Conservation (phyloP, 2,888 invertebrate species). For the Dermolepida albohirtum region DNA sequence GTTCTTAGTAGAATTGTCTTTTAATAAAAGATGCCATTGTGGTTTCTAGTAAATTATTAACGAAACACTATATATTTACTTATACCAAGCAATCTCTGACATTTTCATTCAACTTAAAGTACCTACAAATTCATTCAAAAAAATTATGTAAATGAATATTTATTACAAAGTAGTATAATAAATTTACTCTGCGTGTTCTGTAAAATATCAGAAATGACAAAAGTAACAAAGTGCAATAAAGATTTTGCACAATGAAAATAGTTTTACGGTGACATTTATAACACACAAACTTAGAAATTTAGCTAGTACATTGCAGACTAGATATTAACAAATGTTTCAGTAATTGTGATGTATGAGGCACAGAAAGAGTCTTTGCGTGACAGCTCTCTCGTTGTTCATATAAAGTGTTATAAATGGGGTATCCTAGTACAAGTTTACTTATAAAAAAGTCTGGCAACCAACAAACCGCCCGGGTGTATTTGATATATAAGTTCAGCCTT, state of each 20-base stretch:
- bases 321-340: conserved; percentile 33
- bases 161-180: too few relatives aligned
- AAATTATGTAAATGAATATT: too few relatives aligned
- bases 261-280: not conserved
- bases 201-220: too few relatives aligned
- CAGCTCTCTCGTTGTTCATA: conserved; percentile 20
- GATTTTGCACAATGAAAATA: not conserved
- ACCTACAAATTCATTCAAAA: too few relatives aligned
- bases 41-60: too few relatives aligned
- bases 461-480: conserved; percentile 8
- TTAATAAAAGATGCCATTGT: too few relatives aligned
- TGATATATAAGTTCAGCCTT: conserved; percentile 22
- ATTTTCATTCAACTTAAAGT: too few relatives aligned
- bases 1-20: too few relatives aligned
- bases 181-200: too few relatives aligned
- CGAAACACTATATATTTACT: too few relatives aligned
- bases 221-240: not conserved
- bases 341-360: conserved; percentile 33
- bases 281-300: not conserved
- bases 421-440: conserved; percentile 14
- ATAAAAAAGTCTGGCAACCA: conserved; percentile 5
- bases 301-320: conserved; percentile 6
- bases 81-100: too few relatives aligned
- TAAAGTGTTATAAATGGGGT: conserved; percentile 36
- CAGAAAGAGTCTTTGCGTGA: conserved; percentile 24